Percentiles rank a stretch among this genome's conserved stretches.
phyloP scores from a whole-genome alignment of 2,888 invertebrate genomes.

The Euplagia quadripunctaria region DNA sequence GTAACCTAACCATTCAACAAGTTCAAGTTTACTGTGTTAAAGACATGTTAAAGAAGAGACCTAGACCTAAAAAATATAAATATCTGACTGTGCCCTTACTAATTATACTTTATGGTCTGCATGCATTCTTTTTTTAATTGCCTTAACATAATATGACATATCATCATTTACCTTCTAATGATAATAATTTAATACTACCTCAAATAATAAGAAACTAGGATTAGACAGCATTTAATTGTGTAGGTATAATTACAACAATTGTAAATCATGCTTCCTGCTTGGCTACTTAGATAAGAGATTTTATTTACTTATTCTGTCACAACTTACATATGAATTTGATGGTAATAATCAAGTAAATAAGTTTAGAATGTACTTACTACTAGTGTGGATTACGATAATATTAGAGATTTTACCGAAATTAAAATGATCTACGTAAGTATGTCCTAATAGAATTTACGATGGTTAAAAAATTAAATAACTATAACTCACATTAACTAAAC shows the following conservation, averaged over 20 bases:
- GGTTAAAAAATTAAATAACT: neutral
- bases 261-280: constrained; percentile 1
- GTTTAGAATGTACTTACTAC: neutral
- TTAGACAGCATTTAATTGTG: neutral
- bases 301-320: neutral
- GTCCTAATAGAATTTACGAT: neutral
- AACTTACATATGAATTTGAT: neutral
- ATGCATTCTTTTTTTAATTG: neutral
- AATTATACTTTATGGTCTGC: neutral
- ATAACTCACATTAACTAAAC: constrained; percentile 97
- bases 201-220: neutral
- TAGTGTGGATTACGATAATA: neutral
- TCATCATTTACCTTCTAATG: neutral
- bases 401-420: neutral
- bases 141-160: neutral
- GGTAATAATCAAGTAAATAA: neutral
- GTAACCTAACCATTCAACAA: neutral
- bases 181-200: neutral
- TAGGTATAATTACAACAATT: neutral
- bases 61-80: neutral
- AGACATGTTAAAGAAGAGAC: neutral
- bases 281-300: constrained; percentile 2
- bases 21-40: neutral
- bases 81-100: neutral
- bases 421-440: neutral